A percentile compares a stretch with the other conserved stretches of the same genome.
phyloP scores from a whole-genome alignment of 2,113 vertebrate species.

The rabbit (Oryctolagus cuniculus) region DNA sequence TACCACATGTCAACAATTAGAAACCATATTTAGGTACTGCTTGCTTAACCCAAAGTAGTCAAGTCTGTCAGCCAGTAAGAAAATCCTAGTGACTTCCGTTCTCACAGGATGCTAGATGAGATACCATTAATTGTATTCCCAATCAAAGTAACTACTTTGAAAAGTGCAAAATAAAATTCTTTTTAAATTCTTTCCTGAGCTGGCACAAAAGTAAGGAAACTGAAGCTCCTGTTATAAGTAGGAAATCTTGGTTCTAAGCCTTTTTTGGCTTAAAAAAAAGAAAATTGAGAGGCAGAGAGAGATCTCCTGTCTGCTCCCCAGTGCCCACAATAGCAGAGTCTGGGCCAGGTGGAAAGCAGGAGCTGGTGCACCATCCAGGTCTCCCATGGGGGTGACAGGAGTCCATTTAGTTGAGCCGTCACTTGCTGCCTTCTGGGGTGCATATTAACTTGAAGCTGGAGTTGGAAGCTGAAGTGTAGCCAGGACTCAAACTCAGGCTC shows the following conservation, averaged over 20 bases:
- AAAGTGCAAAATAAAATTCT: background rate
- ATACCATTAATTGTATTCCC: background rate
- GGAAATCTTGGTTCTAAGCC: background rate
- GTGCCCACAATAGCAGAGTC: no score
- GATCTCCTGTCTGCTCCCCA: no score
- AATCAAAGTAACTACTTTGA: background rate
- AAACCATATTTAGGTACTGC: background rate
- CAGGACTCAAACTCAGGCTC: no score
- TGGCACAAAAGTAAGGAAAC: slow-evolving; percentile 25
- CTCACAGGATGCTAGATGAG: background rate
- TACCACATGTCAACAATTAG: background rate
- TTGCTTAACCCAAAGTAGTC: background rate
- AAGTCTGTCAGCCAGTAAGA: background rate
- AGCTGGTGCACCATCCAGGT: no score
- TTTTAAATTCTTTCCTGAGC: background rate
- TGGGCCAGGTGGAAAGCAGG: no score
- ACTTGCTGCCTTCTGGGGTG: no score
- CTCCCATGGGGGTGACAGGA: no score
- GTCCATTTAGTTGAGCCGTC: no score
- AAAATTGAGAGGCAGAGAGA: no score
- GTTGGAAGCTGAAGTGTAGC: no score
- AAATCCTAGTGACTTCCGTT: background rate
- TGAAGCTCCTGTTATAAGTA: background rate
- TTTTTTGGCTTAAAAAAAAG: background rate
- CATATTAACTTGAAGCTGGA: no score